Evolutionary conservation across 2,888 invertebrate species (phyloP).

Genomic region (Dynastes grantii): DNA sequence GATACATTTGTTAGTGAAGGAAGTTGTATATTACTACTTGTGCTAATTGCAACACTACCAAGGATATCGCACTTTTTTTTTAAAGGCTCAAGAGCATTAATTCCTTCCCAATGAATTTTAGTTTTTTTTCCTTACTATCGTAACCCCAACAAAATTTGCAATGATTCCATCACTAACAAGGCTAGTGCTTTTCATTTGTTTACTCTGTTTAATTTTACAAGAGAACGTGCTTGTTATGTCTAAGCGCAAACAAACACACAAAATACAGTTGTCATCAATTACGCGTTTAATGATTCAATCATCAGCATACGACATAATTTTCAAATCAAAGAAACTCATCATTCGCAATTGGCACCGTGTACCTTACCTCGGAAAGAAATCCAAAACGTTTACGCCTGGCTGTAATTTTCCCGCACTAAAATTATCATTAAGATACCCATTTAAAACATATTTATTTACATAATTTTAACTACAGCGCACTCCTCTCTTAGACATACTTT

Average conservation of each 20-base stretch:
- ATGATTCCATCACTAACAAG: background rate
- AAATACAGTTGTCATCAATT: conserved; percentile 15
- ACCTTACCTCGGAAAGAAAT: background rate
- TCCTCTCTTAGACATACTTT: conserved; percentile 30
- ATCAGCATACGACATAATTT: conserved; percentile 9
- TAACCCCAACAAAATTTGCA: background rate
- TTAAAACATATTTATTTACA: conserved; percentile 44
- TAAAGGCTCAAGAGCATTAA: too few relatives aligned
- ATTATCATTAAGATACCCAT: conserved; percentile 31
- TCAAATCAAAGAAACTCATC: conserved; percentile 25
- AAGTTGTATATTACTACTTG: too few relatives aligned
- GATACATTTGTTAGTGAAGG: too few relatives aligned
- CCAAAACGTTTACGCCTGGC: conserved; percentile 10
- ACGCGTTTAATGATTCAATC: conserved; percentile 24
- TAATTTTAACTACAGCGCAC: conserved; percentile 39
- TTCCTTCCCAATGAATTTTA: too few relatives aligned
- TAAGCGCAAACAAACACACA: background rate
- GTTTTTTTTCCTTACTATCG: too few relatives aligned
- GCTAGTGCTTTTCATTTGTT: background rate
- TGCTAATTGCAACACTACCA: too few relatives aligned
- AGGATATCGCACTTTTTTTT: too few relatives aligned
- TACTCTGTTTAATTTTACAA: background rate
- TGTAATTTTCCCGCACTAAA: conserved; percentile 31
- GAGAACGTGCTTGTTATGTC: background rate
- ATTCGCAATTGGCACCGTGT: background rate